Conservation (phyloP, 2,113 vertebrate species). For the Cheirogaleus medius region DNA sequence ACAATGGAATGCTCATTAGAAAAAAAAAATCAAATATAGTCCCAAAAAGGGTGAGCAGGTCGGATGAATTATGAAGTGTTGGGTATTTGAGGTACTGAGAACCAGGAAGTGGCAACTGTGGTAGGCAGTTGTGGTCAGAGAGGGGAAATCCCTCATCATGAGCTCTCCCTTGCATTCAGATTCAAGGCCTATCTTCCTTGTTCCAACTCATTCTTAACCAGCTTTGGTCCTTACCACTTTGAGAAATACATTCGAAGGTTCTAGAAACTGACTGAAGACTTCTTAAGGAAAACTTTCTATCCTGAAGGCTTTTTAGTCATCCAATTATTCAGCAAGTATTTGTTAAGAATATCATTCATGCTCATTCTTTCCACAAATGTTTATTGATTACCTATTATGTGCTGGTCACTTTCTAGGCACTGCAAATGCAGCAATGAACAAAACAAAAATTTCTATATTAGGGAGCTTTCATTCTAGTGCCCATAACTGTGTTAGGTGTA, state of each 20-base stretch:
- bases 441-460: not conserved
- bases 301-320: not conserved
- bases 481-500: not conserved
- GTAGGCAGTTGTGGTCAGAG: conserved; percentile 53
- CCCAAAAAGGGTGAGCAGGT: not conserved
- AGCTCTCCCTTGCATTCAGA: not conserved
- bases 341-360: not conserved
- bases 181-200: not conserved
- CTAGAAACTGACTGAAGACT: not conserved
- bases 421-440: not conserved
- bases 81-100: not conserved
- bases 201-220: not conserved
- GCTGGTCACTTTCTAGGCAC: not conserved
- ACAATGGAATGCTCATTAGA: not conserved
- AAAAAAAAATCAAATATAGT: not conserved
- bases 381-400: not conserved
- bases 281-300: not conserved
- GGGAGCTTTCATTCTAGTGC: not conserved
- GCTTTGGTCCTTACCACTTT: not conserved
- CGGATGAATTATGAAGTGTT: not conserved
- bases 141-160: conserved; percentile 28
- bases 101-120: conserved; percentile 54
- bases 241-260: not conserved
- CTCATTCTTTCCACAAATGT: not conserved
- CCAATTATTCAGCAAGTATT: not conserved